A percentile compares a stretch with the other conserved stretches of the same genome.
These are phyloP conservation scores for Acanthopagrus latus DNA, from an alignment of 2,797 vertebrate species.

Conservation along the genomic window DNA sequence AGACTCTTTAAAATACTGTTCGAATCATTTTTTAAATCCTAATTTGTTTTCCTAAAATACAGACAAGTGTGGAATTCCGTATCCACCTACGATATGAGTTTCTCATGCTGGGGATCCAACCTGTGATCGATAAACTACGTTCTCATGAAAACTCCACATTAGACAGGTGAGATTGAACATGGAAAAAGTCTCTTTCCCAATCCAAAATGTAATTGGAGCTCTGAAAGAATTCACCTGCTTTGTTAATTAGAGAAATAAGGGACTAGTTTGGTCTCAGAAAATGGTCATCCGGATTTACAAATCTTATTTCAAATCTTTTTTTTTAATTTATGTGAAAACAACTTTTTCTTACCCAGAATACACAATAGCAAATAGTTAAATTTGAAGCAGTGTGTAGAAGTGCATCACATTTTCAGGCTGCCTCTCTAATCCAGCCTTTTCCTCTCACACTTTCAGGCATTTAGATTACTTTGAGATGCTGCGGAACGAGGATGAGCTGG, in stretches of 20 bases:
- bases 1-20: slow-evolving; percentile 19
- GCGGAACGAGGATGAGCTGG: slow-evolving; percentile 97
- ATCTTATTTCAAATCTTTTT: too few species aligned
- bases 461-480: slow-evolving; percentile 99
- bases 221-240: background rate
- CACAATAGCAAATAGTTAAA: too few species aligned
- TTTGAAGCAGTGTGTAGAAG: background rate
- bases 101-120: slow-evolving; percentile 98
- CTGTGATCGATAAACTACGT: slow-evolving; percentile 97
- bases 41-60: background rate
- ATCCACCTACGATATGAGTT: slow-evolving; percentile 98
- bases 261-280: background rate
- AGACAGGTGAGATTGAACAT: slow-evolving; percentile 88
- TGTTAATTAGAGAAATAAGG: background rate
- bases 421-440: slow-evolving; percentile 22
- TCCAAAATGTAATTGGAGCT: background rate
- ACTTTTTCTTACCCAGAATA: background rate
- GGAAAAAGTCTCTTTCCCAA: background rate
- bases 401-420: background rate
- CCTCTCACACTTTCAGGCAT: slow-evolving; percentile 85
- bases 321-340: too few species aligned
- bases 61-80: slow-evolving; percentile 98
- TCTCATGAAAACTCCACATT: slow-evolving; percentile 97
- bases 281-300: background rate
- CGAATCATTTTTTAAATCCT: background rate